These are phyloP conservation scores for Patella caerulea DNA, from an alignment of 2,888 invertebrate species.

Conservation along the genomic window DNA sequence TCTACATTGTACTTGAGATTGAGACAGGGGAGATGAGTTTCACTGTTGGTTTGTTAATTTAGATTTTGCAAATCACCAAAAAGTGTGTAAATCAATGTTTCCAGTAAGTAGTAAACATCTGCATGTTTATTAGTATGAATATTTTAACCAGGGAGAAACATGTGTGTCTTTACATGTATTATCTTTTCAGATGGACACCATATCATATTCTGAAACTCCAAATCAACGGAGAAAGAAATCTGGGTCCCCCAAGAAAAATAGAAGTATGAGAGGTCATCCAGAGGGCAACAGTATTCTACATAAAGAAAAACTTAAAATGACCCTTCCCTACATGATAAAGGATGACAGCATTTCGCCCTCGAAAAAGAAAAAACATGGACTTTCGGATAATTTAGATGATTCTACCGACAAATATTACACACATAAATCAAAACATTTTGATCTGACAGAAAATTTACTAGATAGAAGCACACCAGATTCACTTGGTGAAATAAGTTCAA, in stretches of 20 bases:
- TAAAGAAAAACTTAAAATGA: slow-evolving; percentile 41
- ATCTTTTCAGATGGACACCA: background rate
- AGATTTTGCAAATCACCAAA: no score
- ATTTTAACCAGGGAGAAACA: no score
- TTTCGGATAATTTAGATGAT: slow-evolving; percentile 22
- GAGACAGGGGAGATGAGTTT: no score
- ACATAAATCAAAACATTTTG: slow-evolving; percentile 13
- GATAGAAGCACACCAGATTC: slow-evolving; percentile 50
- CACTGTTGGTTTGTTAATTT: no score
- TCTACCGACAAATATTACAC: slow-evolving; percentile 23
- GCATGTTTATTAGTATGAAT: no score
- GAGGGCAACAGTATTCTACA: slow-evolving; percentile 57
- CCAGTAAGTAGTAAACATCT: no score
- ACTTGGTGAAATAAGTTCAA: slow-evolving; percentile 62
- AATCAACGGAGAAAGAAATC: slow-evolving; percentile 14
- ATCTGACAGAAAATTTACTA: slow-evolving; percentile 18
- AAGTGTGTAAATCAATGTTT: no score
- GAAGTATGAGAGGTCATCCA: slow-evolving; percentile 49
- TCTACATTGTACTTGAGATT: no score
- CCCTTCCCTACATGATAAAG: slow-evolving; percentile 39
- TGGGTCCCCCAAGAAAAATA: slow-evolving; percentile 32
- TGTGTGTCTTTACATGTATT: no score
- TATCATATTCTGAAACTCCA: slow-evolving; percentile 10
- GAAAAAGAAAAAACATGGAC: slow-evolving; percentile 24
- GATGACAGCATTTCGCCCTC: slow-evolving; percentile 40